Base-by-base conservation (phyloP, 2,797 vertebrate species). In the Epinephelus coioides region DNA sequence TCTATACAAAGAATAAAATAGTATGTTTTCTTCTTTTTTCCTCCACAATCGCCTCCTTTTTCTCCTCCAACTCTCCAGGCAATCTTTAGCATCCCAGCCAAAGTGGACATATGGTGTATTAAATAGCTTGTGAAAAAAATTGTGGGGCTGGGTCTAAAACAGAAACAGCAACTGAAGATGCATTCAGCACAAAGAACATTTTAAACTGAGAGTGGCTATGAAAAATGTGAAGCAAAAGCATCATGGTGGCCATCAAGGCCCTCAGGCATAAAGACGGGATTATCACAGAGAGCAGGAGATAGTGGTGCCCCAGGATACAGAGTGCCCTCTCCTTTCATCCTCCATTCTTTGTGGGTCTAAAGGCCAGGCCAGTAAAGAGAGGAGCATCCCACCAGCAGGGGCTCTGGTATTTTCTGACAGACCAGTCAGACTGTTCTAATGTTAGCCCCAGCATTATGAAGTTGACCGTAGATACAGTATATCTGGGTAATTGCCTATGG, bases 221-320 rank as follows among this genome's bases (percentile, higher is more conserved):
- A 65, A 66, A 63, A 77, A 49, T 44, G 46, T 51, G 56, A 47
- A 75, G 76, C 73, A 53, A 59, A 69, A 60, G 82, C 80, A 81
- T 84, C 77, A 21, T 21, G 70, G 83, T 62, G 78, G 82, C 82
- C 86, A 66, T 78, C 78, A 3, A 66, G 78, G 74, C 79, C 87
- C 81, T 55, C 17, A 4, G 82, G 80, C 79, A 71, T 73, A 77
- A 83, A 87, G 86, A 81, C 70, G 17, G 86, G 73, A 85, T 78
- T 85, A 93, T 89, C 81, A 86, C 82, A 89, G 83, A 67, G 88
- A 90, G 87, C 65, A 73, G 82, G 73, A 85, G 82, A 90, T 76
- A 76, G 84, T 66, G 86, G 60, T 69, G 81, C 86, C 89, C 83
- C 64, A 18, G 82, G 87, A 92, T 83, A 85, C 78, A 30, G 57